phyloP scores from a whole-genome alignment of 2,113 vertebrate genomes.

The Xiphias gladius region DNA sequence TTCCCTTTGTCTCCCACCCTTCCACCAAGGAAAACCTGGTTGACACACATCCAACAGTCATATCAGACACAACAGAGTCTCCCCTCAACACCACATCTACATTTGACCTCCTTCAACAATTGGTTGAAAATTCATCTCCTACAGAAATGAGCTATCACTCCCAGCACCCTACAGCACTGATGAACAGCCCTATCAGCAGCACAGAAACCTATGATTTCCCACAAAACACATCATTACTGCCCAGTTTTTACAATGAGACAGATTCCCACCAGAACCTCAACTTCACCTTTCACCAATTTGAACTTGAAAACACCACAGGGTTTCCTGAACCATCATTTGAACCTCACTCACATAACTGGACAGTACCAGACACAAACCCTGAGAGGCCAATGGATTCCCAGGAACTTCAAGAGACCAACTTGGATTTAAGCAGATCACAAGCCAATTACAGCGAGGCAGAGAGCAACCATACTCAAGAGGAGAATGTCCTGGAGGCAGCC shows the following conservation, averaged over 20 bases:
- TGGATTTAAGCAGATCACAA: constrained; percentile 26
- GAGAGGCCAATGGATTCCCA: constrained; percentile 35
- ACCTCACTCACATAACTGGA: constrained; percentile 49
- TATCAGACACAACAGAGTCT: constrained; percentile 43
- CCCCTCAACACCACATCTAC: constrained; percentile 21
- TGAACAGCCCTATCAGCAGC: constrained; percentile 41
- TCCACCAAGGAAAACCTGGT: constrained; percentile 40
- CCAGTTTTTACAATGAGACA: constrained; percentile 45
- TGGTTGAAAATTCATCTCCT: constrained; percentile 39
- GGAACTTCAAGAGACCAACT: constrained; percentile 38
- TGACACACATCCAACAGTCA: constrained; percentile 27
- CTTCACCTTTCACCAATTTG: constrained; percentile 61
- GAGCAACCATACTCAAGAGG: constrained; percentile 37
- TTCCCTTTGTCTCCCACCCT: constrained; percentile 67
- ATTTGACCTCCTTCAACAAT: constrained; percentile 8
- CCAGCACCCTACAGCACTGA: constrained; percentile 10
- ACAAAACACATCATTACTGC: constrained; percentile 35
- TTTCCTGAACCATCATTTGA: constrained; percentile 15
- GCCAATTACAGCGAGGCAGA: constrained; percentile 34
- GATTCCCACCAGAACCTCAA: constrained; percentile 45
- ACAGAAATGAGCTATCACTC: constrained; percentile 44
- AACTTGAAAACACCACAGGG: constrained; percentile 47
- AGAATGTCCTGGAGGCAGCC: constrained; percentile 26
- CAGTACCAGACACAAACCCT: constrained; percentile 29
- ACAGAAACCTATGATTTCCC: constrained; percentile 15